These are phyloP conservation scores for Porites divaricata DNA, from an alignment of 92 coral and sea anemone genomes.

Conservation along the genomic window DNA sequence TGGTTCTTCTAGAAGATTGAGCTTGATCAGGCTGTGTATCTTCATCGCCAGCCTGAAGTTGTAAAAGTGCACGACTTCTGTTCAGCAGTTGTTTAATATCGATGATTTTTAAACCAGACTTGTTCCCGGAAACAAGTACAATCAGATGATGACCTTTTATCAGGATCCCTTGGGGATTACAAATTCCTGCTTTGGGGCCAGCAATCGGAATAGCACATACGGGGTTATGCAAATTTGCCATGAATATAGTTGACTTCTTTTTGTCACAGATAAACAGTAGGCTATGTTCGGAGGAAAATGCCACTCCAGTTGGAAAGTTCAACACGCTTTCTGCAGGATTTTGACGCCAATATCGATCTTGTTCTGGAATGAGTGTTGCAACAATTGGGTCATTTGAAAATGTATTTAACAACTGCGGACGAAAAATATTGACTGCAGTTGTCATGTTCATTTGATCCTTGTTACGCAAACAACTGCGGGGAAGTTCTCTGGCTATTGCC, in stretches of 20 bases:
- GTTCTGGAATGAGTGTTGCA: slow-evolving; percentile 50
- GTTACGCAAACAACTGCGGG: slow-evolving; percentile 47
- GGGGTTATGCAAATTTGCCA: slow-evolving; percentile 62
- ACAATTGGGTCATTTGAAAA: slow-evolving; percentile 45
- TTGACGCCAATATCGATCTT: slow-evolving; percentile 58
- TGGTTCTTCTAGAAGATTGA: slow-evolving; percentile 7
- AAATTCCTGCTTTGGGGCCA: slow-evolving; percentile 60
- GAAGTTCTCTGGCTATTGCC: slow-evolving; percentile 48
- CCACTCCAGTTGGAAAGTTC: slow-evolving; percentile 49
- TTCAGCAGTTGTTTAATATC: slow-evolving; percentile 52
- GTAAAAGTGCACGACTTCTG: slow-evolving; percentile 46
- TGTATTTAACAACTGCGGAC: slow-evolving; percentile 25
- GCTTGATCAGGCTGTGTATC: slow-evolving; percentile 20
- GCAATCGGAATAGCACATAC: slow-evolving; percentile 50
- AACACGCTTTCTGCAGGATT: slow-evolving; percentile 43
- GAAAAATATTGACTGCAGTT: slow-evolving; percentile 41
- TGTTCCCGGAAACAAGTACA: slow-evolving; percentile 6
- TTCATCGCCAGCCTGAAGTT: slow-evolving; percentile 1
- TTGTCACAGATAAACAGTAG: slow-evolving; percentile 49
- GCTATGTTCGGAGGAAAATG: slow-evolving; percentile 48
- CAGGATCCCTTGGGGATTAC: slow-evolving; percentile 31
- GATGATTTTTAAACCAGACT: slow-evolving; percentile 48
- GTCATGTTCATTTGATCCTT: slow-evolving; percentile 63
- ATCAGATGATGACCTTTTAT: not conserved
- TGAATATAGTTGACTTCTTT: slow-evolving; percentile 49